Base-by-base conservation (phyloP, 2,888 invertebrate genomes). In the Agrilus cyanescens region DNA sequence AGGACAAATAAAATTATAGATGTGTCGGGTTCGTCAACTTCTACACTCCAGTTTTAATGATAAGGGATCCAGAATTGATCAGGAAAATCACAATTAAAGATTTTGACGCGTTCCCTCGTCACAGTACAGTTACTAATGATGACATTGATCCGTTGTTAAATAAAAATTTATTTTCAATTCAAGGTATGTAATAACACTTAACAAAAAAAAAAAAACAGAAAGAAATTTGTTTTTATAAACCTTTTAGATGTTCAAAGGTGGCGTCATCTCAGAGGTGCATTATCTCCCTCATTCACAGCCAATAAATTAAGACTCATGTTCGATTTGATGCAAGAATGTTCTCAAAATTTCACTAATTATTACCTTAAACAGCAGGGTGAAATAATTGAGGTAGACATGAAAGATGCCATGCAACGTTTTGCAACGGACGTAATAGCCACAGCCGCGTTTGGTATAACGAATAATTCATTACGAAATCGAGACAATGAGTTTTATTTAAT, bases 351-450 rank as follows among this genome's bases (percentile, higher is more conserved):
- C 20, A 29, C 38, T 10, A 35, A 41, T 7, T 38, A 45, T n/a
- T 33, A 33, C 4, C 15, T 33, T 13, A 7, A 33, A 33, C 15
- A 14, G 12, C 10, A 33, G 3, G 42, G 50, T 31, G 48, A 55
- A 10, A 38, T 44, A 6, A 43, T 50, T 6, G 47, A 47, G 8
- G 12, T 70, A 1, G 71, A 72, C 30, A 54, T 63, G 43, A 70
- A 67, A 45, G 71, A 73, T 41, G 47, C 66, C 2, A n/a, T n/a
- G n/a, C n/a, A n/a, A 1, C 60, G 71, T 12, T 71, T 64, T 45
- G 60, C 71, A 1, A 72, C 68, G 43, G 74, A 75, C 50, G 70
- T 74, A 2, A 74, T 75, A 40, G 74, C 73, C 0, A 65, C 69
- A 1, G 65, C 68, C 16, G 72, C 70, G 2, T 74, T 72, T 47